Evolutionary conservation across 2,888 invertebrate genomes (phyloP).

Genomic region (Ctena decussata): DNA sequence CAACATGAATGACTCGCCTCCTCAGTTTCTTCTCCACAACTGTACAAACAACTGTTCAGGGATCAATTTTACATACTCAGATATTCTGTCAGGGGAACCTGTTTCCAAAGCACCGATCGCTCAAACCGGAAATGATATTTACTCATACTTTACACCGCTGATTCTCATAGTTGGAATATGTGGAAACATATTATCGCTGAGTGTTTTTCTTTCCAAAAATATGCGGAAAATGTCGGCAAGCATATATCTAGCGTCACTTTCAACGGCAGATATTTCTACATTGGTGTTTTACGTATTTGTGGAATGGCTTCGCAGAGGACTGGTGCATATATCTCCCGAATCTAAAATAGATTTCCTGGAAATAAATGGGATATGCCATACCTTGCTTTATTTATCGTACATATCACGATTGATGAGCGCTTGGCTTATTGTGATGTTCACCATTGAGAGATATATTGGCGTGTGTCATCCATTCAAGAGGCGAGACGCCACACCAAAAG

Average conservation of each 20-base stretch:
- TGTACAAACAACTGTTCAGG: constrained; percentile 7
- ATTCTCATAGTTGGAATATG: constrained; percentile 91
- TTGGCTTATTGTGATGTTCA: constrained; percentile 84
- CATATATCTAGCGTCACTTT: constrained; percentile 93
- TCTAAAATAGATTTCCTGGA: constrained; percentile 67
- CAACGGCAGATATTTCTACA: constrained; percentile 92
- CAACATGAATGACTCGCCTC: not conserved
- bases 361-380: constrained; percentile 88
- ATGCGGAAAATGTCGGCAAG: constrained; percentile 91
- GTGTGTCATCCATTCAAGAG: constrained; percentile 83
- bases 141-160: constrained; percentile 91
- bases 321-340: constrained; percentile 57
- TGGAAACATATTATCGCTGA: constrained; percentile 92
- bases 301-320: constrained; percentile 83
- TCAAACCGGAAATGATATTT: constrained; percentile 79
- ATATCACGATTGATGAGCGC: constrained; percentile 82
- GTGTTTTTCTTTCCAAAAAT: constrained; percentile 92
- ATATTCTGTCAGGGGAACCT: constrained; percentile 17
- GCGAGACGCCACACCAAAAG: constrained; percentile 71
- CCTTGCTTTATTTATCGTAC: constrained; percentile 90
- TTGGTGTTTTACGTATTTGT: constrained; percentile 89
- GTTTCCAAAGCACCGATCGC: constrained; percentile 24
- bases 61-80: constrained; percentile 8
- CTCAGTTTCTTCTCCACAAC: constrained; percentile 2
- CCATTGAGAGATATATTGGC: constrained; percentile 84